Conservation (phyloP, 2,113 vertebrate genomes). For the Crypturellus undulatus region DNA sequence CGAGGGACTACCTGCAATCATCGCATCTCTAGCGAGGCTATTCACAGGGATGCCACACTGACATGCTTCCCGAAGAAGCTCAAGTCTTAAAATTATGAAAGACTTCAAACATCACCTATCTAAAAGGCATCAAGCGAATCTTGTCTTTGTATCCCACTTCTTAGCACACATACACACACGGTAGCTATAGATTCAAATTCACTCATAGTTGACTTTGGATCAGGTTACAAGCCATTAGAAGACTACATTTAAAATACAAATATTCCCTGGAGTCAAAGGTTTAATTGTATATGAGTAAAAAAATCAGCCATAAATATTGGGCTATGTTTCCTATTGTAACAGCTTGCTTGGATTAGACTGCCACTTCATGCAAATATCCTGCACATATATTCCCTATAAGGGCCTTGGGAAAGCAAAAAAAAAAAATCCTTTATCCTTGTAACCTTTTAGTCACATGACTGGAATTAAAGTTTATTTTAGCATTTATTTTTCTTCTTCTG, state of each 20-base stretch:
- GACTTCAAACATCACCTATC: neutral
- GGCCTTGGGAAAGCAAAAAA: neutral
- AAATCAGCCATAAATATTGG: neutral
- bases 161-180: neutral
- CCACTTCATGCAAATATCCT: neutral
- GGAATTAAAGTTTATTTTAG: neutral
- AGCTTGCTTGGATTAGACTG: neutral
- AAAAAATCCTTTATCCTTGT: neutral
- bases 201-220: neutral
- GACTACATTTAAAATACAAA: neutral
- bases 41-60: neutral
- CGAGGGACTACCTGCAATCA: neutral
- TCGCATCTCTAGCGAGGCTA: neutral
- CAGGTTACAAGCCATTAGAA: neutral
- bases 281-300: neutral
- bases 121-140: accelerated
- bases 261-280: neutral
- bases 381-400: neutral
- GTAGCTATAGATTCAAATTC: neutral
- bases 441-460: neutral
- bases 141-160: neutral
- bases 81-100: neutral
- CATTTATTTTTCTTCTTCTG: neutral
- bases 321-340: neutral
- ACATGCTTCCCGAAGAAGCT: neutral